These are phyloP conservation scores for Edolisoma coerulescens DNA, from an alignment of 2,113 vertebrate genomes.

Conservation along the genomic window DNA sequence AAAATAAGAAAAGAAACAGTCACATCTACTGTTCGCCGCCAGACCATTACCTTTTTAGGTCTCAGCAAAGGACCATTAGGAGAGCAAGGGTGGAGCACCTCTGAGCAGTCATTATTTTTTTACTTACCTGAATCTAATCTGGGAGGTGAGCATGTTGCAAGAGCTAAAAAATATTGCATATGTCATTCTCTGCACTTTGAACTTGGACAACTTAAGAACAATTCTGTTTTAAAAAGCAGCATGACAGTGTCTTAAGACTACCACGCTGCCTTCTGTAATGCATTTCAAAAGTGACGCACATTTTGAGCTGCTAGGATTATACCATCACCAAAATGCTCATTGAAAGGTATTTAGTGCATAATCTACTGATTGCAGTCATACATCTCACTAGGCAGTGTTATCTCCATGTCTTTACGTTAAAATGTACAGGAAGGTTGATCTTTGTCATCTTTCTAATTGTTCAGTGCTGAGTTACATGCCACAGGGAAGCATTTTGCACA, in stretches of 20 bases:
- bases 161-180: background rate
- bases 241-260: background rate
- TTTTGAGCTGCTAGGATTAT: background rate
- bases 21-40: fast-evolving
- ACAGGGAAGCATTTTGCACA: background rate
- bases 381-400: background rate
- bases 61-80: background rate
- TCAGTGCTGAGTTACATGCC: background rate
- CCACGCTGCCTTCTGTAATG: background rate
- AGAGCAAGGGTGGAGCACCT: background rate
- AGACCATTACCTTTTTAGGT: background rate
- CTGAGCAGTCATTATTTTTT: background rate
- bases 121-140: background rate
- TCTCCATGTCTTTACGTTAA: background rate
- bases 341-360: background rate
- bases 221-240: background rate
- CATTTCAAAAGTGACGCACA: fast-evolving
- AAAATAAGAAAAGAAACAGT: background rate
- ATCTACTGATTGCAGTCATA: background rate
- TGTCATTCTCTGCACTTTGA: background rate
- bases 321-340: background rate
- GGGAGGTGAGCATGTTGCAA: background rate
- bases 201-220: background rate
- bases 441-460: background rate
- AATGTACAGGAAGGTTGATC: background rate